Conservation (phyloP, 1,140 invertebrate species). For the Plutomurus gul region DNA sequence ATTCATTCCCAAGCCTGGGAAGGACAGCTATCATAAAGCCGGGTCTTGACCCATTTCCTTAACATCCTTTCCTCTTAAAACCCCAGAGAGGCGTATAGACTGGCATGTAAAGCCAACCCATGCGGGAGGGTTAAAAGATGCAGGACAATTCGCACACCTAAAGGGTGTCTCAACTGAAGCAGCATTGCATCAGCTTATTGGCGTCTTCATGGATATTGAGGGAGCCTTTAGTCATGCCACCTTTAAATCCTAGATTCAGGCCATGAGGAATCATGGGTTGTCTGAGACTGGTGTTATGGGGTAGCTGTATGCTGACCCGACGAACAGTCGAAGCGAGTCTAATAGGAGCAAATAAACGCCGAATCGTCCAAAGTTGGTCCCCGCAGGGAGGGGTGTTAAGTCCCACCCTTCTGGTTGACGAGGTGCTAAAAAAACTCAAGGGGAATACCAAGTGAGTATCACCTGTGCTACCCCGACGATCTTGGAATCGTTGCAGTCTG, state of each 20-base stretch:
- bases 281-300: too few species aligned
- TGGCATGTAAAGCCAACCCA: conserved; percentile 25
- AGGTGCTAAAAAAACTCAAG: not conserved
- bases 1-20: conserved; percentile 42
- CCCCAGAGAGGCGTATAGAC: conserved; percentile 37
- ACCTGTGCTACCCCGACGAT: too few species aligned
- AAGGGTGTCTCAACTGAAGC: conserved; percentile 34
- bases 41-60: conserved; percentile 41
- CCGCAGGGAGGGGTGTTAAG: not conserved
- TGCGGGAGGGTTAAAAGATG: not conserved
- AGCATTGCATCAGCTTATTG: conserved; percentile 33
- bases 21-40: not conserved
- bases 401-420: not conserved
- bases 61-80: conserved; percentile 40
- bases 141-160: conserved; percentile 37
- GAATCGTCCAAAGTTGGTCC: not conserved
- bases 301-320: too few species aligned
- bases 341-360: too few species aligned
- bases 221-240: conserved; percentile 36
- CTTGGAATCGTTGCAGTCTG: too few species aligned
- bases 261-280: not conserved
- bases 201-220: conserved; percentile 31
- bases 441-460: too few species aligned
- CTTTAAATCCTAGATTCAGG: not conserved
- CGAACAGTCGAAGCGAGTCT: too few species aligned